phyloP scores from a whole-genome alignment of 2,113 vertebrate species.

The Vimba vimba region DNA sequence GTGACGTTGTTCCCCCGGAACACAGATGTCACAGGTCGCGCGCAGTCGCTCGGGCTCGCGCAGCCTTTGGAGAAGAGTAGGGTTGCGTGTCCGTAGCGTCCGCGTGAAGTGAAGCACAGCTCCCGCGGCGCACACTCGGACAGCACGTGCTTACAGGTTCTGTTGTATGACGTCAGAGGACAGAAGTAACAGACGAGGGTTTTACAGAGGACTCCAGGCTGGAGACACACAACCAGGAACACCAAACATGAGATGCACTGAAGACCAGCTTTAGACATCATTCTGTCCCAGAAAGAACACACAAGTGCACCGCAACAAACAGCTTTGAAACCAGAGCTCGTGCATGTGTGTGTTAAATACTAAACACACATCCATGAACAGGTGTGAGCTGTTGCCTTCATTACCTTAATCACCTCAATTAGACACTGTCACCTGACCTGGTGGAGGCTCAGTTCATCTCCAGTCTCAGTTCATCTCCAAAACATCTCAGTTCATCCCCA shows the following conservation, averaged over 20 bases:
- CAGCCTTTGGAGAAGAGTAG: constrained; percentile 69
- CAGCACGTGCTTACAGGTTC: constrained; percentile 43
- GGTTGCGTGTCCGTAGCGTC: constrained; percentile 64
- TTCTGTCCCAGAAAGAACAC: neutral
- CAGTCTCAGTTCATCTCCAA: too few relatives aligned
- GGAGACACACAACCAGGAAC: constrained; percentile 52
- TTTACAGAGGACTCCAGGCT: constrained; percentile 54
- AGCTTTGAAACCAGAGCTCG: neutral
- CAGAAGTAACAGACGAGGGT: constrained; percentile 72
- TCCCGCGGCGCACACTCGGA: constrained; percentile 67
- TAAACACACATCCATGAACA: neutral
- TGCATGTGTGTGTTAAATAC: neutral
- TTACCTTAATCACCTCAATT: neutral
- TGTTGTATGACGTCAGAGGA: constrained; percentile 58
- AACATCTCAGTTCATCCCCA: too few relatives aligned
- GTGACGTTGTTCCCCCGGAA: constrained; percentile 61
- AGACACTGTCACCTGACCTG: neutral
- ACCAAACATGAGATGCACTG: constrained; percentile 16
- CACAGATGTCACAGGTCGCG: neutral
- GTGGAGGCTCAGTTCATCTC: too few relatives aligned
- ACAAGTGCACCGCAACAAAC: too few relatives aligned
- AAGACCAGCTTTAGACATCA: neutral
- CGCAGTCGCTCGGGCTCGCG: constrained; percentile 57
- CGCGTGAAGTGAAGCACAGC: constrained; percentile 66
- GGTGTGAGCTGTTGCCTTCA: neutral